Base-by-base conservation (phyloP, 2,113 vertebrate genomes). In the Tragelaphus scriptus region DNA sequence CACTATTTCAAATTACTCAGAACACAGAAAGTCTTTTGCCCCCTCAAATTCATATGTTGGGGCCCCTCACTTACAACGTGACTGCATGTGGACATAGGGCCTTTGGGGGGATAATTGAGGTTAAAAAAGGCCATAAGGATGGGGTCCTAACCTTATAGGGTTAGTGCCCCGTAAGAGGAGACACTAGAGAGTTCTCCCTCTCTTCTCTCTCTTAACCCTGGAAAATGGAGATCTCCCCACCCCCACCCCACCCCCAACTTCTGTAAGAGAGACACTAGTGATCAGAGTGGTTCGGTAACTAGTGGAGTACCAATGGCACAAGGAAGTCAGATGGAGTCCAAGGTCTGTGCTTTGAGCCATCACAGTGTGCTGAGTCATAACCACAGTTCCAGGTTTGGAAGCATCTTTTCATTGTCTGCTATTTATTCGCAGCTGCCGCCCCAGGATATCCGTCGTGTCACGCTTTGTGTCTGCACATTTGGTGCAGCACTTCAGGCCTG, bases 161-260 rank as follows among this genome's bases (percentile, higher is more conserved):
- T 44, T 26, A 40, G 56, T 84, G 88, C 65, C 15, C n/a, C 47
- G 3, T 14, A 88, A 51, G 77, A 71, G 58, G 87, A 84, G 32
- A 65, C 7, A 56, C 5, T 32, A 2, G 36, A 36, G 53, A 51
- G 15, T 36, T 47, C 49, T 65, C 4, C 10, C 11, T 25, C 25
- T 86, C 32, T 53, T n/a, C 25, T 55, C 16, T 17, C 59, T 85
- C 61, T 56, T 59, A 49, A n/a, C 44, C 12, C 25, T 56, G 44
- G n/a, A 17, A 91, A 55, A 63, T 61, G 36, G n/a, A 79, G 19
- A 4, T 44, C 12, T 21, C 28, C 49, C 6, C 40, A 15, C 13
- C 32, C 8, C 14, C 0, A 0, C 10, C n/a, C 14, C 9, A 28
- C 8, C 3, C 28, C 1, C 30, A 44, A 23, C n/a, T 63, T 75